These are phyloP conservation scores for Aix galericulata DNA, from an alignment of 2,113 vertebrate genomes.

Conservation along the genomic window DNA sequence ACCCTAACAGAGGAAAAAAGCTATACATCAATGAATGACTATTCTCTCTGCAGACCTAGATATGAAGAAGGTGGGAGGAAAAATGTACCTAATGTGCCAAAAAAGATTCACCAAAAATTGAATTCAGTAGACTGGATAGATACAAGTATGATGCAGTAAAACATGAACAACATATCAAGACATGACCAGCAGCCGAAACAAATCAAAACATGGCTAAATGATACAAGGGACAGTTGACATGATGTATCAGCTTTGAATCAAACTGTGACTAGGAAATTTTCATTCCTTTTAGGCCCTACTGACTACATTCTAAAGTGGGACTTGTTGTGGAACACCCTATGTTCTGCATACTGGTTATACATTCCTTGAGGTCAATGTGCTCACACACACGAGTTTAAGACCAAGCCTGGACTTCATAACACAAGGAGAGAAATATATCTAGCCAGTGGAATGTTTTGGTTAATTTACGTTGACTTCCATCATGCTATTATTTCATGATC, in stretches of 20 bases:
- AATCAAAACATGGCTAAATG: not conserved
- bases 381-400: not conserved
- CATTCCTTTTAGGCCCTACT: not conserved
- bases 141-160: not conserved
- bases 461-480: not conserved
- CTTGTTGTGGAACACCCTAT: not conserved
- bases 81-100: too few species aligned
- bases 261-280: conserved; percentile 29
- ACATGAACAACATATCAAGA: not conserved
- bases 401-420: not conserved
- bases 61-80: not conserved
- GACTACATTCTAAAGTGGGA: not conserved
- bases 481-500: not conserved
- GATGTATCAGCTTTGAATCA: not conserved
- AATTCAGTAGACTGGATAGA: not conserved
- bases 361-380: not conserved
- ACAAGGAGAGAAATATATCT: not conserved
- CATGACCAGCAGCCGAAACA: not conserved
- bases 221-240: not conserved
- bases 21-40: not conserved
- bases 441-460: not conserved
- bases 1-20: not conserved
- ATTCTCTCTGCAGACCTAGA: not conserved
- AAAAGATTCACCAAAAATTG: conserved; percentile 39
- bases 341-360: not conserved